A percentile compares a stretch with the other conserved stretches of the same genome.
Conservation (phyloP, 1,140 invertebrate species). For the Aphaenogaster floridana region DNA sequence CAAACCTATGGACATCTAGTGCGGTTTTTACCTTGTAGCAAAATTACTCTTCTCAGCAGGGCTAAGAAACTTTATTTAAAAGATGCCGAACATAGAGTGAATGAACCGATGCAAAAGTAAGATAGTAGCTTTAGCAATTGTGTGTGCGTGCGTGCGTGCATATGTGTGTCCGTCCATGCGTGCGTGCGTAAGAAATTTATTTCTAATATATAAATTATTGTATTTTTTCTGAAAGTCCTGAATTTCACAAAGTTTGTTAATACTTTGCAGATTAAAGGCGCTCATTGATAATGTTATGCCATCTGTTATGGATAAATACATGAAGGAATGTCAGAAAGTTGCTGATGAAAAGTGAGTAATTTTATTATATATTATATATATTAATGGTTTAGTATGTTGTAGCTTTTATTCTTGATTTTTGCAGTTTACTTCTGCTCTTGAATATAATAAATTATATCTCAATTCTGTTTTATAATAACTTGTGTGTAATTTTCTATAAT, state of each 20-base stretch:
- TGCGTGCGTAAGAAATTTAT: slow-evolving; percentile 8
- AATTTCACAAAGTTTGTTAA: slow-evolving; percentile 1
- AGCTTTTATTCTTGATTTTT: slow-evolving; percentile 38
- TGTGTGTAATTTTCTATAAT: slow-evolving; percentile 11
- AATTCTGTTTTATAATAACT: slow-evolving; percentile 20
- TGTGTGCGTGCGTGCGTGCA: not conserved
- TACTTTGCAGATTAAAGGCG: slow-evolving; percentile 86
- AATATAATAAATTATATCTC: slow-evolving; percentile 25
- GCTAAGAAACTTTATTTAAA: slow-evolving; percentile 90
- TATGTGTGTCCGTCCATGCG: not conserved
- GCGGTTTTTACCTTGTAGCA: slow-evolving; percentile 89
- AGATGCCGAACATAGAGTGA: slow-evolving; percentile 88
- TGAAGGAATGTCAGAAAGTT: slow-evolving; percentile 88
- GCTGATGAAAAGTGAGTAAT: slow-evolving; percentile 88
- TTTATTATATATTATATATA: not conserved
- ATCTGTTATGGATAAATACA: slow-evolving; percentile 87
- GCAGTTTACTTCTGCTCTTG: slow-evolving; percentile 1
- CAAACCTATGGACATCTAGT: slow-evolving; percentile 90
- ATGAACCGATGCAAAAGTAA: slow-evolving; percentile 86
- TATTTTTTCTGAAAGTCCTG: not conserved
- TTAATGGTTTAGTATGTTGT: not conserved
- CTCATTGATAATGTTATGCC: slow-evolving; percentile 89
- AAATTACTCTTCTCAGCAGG: slow-evolving; percentile 90
- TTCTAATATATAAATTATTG: not conserved
- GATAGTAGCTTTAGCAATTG: not conserved